phyloP scores from a whole-genome alignment of 2,888 invertebrate species.

The Pollenia amentaria region DNA sequence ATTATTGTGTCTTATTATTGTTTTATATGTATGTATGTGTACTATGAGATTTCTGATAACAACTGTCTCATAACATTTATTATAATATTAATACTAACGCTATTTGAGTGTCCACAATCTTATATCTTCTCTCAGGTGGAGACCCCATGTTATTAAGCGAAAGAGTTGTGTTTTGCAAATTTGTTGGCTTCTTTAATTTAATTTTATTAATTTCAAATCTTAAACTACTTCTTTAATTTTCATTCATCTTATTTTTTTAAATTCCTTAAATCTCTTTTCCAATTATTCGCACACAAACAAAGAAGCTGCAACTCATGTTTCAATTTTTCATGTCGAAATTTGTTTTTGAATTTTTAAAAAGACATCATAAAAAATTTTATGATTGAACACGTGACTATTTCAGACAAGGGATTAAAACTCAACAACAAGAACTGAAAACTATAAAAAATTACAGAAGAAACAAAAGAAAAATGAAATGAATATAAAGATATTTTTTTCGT shows the following conservation, averaged over 20 bases:
- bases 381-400: conserved; percentile 68
- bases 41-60: no score
- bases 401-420: conserved; percentile 39
- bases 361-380: conserved; percentile 63
- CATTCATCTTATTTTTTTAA: neutral
- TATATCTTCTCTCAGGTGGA: no score
- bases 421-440: conserved; percentile 36
- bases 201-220: neutral
- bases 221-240: neutral
- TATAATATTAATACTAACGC: no score
- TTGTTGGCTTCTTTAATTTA: no score
- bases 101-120: no score
- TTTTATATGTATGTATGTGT: no score
- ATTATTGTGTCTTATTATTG: no score
- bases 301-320: conserved; percentile 23
- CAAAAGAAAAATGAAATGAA: conserved; percentile 38
- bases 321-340: conserved; percentile 36
- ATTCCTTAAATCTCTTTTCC: neutral
- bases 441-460: conserved; percentile 12
- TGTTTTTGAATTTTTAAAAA: conserved; percentile 54
- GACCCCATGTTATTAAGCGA: no score
- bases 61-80: no score
- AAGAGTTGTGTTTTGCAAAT: no score
- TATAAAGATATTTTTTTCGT: conserved; percentile 35
- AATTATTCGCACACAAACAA: neutral